Base-by-base conservation (phyloP, 2,888 invertebrate species). In the Glaucopsyche alexis region DNA sequence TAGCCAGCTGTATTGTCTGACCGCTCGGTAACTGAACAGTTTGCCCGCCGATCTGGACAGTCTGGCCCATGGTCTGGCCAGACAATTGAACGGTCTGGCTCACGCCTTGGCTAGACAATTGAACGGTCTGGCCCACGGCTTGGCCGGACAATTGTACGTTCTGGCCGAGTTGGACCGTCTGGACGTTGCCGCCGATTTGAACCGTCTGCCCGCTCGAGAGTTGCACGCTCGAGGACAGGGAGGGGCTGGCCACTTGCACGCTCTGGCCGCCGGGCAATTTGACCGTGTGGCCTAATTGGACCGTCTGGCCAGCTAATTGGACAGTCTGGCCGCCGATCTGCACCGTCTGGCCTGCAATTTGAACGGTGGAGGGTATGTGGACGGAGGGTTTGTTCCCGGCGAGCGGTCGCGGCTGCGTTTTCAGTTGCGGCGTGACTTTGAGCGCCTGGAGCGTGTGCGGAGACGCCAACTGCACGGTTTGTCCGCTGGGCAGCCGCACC, bases 31-130 rank as follows among this genome's bases (percentile, higher is more conserved):
- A 79, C 76, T 80, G 89, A 72, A 81, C 85, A 69, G 84, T 82
- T 72, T 84, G 85, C 16, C 94, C 91, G 73, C 93, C 92, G 0
- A 94, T 86, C 78, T 94, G 94, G 13, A 94, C 84, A 0, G 94
- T 84, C 45, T 81, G 87, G 47, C 81, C 84, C 74, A 87, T 80
- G 67, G 84, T 78, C 75, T 84, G 86, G 71, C 80, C 83, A 74
- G 78, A 80, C 74, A 77, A 79, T 75, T 80, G 89, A 66, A 81
- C 85, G 67, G 83, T 82, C 73, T 83, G 85, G 14, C 86, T 84
- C 66, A 83, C 81, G 7, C 80, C 80, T 52, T 81, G 81, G 55
- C 75, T 76, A 55, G 76, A 77, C 81, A 84, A 77, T 73, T 84
- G 84, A 11, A 85, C 83, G 45, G 81, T 83, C 73, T 83, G 85